phyloP scores from a whole-genome alignment of 2,113 vertebrate genomes.

The Scatophagus argus region DNA sequence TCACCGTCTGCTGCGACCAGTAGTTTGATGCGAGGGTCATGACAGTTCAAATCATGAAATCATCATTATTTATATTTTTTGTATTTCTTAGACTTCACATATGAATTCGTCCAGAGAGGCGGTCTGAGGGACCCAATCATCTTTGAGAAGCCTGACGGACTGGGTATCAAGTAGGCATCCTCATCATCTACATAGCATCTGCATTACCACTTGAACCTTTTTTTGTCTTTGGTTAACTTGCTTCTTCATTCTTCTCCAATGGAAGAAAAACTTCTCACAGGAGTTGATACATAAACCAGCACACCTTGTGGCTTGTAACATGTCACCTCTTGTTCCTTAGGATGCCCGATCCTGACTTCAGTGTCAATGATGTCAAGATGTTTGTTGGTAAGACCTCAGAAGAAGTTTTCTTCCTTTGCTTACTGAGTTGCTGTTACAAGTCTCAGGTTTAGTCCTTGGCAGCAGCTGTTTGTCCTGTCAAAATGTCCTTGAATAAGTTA shows the following conservation, averaged over 20 bases:
- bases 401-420: not conserved
- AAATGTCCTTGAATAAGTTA: not conserved
- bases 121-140: constrained; percentile 94
- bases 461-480: too few species aligned
- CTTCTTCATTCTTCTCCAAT: not conserved
- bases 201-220: not conserved
- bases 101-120: constrained; percentile 92
- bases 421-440: not conserved
- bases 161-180: constrained; percentile 92
- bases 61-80: not conserved
- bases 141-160: constrained; percentile 91
- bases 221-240: not conserved
- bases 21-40: too few species aligned
- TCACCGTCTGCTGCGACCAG: too few species aligned
- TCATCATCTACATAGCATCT: not conserved
- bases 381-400: constrained; percentile 91
- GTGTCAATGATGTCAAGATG: constrained; percentile 94
- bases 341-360: constrained; percentile 96
- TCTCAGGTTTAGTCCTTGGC: not conserved
- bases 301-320: not conserved
- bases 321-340: constrained; percentile 76
- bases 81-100: constrained; percentile 89
- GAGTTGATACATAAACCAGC: not conserved
- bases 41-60: too few species aligned
- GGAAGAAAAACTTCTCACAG: not conserved